Evolutionary conservation across 2,888 invertebrate species (phyloP).

Genomic region (Lasioglossum villosulum): DNA sequence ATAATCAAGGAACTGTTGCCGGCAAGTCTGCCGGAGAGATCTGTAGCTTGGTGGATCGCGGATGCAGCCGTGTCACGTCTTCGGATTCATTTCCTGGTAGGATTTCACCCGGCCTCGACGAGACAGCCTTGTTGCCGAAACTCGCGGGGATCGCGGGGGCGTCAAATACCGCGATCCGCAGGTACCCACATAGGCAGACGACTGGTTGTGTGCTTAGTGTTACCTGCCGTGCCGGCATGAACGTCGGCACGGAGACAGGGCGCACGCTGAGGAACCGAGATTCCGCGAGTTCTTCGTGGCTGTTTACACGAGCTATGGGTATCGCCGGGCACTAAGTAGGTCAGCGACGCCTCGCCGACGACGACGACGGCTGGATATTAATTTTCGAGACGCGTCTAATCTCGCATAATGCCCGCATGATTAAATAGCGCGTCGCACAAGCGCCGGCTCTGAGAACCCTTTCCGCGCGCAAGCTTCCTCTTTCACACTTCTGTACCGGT

Average conservation of each 20-base stretch:
- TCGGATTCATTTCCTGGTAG: conserved; percentile 34
- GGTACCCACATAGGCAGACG: conserved; percentile 24
- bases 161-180: conserved; percentile 43
- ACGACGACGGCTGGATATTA: conserved; percentile 74
- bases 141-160: conserved; percentile 25
- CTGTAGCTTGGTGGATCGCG: conserved; percentile 4
- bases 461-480: not conserved
- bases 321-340: conserved; percentile 73
- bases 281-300: conserved; percentile 70
- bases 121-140: conserved; percentile 11
- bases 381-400: conserved; percentile 80
- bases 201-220: not conserved
- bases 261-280: conserved; percentile 46
- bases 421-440: conserved; percentile 70
- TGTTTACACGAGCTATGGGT: conserved; percentile 76
- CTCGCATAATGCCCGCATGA: conserved; percentile 79
- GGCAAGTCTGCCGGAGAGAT: not conserved
- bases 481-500: not conserved
- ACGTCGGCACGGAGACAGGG: conserved; percentile 23
- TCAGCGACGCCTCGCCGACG: conserved; percentile 53
- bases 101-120: conserved; percentile 15
- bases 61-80: conserved; percentile 16
- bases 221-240: conserved; percentile 10
- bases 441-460: not conserved
- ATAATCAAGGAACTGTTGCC: conserved; percentile 18